Conservation (phyloP, 2,888 invertebrate genomes). For the Beris morrisii region DNA sequence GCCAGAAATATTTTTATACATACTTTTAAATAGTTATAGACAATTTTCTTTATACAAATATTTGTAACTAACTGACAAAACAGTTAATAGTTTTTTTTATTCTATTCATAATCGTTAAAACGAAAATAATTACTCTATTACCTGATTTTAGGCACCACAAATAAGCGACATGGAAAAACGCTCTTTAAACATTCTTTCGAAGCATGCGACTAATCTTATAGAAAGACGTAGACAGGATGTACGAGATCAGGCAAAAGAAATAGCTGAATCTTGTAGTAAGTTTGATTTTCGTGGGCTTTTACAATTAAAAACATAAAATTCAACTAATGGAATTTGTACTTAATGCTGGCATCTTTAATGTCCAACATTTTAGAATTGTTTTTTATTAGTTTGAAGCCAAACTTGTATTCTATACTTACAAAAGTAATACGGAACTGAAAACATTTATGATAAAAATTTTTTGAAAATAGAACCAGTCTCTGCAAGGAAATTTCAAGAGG, state of each 20-base stretch:
- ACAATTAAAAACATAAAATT: background rate
- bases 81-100: no score
- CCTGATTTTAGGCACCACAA: conserved; percentile 61
- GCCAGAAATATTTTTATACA: no score
- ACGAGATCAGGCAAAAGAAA: conserved; percentile 91
- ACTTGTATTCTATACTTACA: background rate
- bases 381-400: no score
- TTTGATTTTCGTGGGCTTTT: conserved; percentile 35
- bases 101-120: no score
- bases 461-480: conserved; percentile 14
- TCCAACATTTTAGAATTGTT: no score
- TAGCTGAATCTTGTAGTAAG: conserved; percentile 68
- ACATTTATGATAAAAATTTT: background rate
- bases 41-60: no score
- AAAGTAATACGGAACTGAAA: background rate
- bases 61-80: no score
- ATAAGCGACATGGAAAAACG: conserved; percentile 80
- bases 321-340: background rate
- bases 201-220: conserved; percentile 73
- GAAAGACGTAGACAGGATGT: conserved; percentile 89
- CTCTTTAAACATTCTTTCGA: conserved; percentile 70
- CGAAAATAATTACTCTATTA: no score
- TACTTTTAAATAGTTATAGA: no score
- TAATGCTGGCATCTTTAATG: background rate
- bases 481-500: conserved; percentile 57